Percentiles rank a stretch among this genome's conserved stretches.
Evolutionary conservation across 2,888 invertebrate genomes (phyloP).

Genomic region (Tinea trinotella): DNA sequence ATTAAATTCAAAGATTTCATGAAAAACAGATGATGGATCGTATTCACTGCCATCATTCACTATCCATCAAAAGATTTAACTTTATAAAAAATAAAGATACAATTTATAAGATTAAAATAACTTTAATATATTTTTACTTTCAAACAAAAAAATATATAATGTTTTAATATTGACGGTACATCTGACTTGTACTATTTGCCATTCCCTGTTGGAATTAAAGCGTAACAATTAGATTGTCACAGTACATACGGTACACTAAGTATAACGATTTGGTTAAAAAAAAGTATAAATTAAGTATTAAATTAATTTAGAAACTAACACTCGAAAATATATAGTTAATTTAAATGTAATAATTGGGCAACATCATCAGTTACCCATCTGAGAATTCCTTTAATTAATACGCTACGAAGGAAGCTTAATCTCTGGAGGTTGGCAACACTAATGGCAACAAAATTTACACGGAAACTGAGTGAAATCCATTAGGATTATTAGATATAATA

Average conservation of each 20-base stretch:
- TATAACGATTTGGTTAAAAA: too few species aligned
- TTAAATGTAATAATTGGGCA: slow-evolving; percentile 2
- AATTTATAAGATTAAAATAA: not conserved
- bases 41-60: not conserved
- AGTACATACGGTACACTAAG: too few species aligned
- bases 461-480: slow-evolving; percentile 17
- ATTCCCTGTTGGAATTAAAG: too few species aligned
- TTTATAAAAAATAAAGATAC: not conserved
- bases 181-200: too few species aligned
- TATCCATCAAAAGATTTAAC: not conserved
- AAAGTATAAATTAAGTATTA: too few species aligned
- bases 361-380: not conserved
- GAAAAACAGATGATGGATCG: slow-evolving; percentile 4
- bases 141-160: too few species aligned
- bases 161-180: too few species aligned
- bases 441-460: slow-evolving; percentile 7
- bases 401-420: slow-evolving; percentile 13
- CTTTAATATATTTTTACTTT: too few species aligned
- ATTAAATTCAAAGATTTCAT: not conserved
- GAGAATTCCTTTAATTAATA: slow-evolving; percentile 19
- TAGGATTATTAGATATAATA: slow-evolving; percentile 19
- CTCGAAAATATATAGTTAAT: not conserved
- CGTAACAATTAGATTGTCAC: too few species aligned
- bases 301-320: too few species aligned
- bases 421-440: slow-evolving; percentile 13